Base-by-base conservation (phyloP, 2,113 vertebrate genomes). In the Passer domesticus region DNA sequence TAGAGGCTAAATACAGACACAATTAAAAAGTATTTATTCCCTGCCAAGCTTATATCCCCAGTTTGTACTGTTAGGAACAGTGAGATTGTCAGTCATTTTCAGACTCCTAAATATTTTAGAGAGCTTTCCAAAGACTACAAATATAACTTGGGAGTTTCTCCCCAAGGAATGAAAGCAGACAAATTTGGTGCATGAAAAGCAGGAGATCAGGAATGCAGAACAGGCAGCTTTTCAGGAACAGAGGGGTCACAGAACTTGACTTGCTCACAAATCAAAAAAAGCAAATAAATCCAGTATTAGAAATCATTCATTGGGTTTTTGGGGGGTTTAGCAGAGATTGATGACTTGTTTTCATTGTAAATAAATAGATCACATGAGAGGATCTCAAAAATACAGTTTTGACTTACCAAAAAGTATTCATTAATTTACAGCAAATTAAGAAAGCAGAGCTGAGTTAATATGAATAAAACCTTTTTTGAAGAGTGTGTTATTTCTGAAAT, bases 71-170 rank as follows among this genome's bases (percentile, higher is more conserved):
- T 35, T 43, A 59, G 27, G 11, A 85, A 80, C 43, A 80, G 25
- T 85, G 64, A 93, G 62, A 64, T 0, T 80, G 31, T 25, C 64
- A 74, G 39, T 52, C 15, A 67, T 70, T 91, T 76, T 69, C 52
- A 91, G 41, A 30, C 28, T 84, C 43, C 37, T 73, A 37, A 83
- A 74, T 94, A 87, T 91, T 97, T 95, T 23, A 91, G 50, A 69
- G 25, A 73, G 35, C 35, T 85, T 95, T 85, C 62, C 81, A 70
- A 80, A 85, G 50, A 28, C 59, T 63, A 69, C 22, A 70, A 56
- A n/a, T 59, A 58, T 33, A 89, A 58, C 35, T 37, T 56, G 50
- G 41, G 50, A 90, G 47, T 47, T 58, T 72, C 75, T 90, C 91
- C 79, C 91, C 5, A 27, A 85, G 79, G 67, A 93, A 69, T 7